Base-by-base conservation (phyloP, 2,888 invertebrate species). In the Drosophila setosimentum region DNA sequence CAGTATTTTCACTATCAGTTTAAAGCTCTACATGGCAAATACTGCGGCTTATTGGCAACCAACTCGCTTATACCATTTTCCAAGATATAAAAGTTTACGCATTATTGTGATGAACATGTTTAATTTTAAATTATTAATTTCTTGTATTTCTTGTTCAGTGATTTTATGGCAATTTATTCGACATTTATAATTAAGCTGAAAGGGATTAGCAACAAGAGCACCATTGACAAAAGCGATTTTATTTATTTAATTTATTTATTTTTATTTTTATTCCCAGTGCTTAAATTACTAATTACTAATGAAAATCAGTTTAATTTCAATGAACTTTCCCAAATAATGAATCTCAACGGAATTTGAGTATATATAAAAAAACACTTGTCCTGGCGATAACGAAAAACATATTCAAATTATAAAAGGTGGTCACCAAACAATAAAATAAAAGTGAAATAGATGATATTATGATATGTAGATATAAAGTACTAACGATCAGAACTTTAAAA, bases 1-100 rank as follows among this genome's bases (percentile, higher is more conserved):
- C 59, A 58, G 73, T 40, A 64, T 73, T 81, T 81, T 67, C 76
- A 79, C 76, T 76, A 76, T 60, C 73, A 80, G 58, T 50, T 70
- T 60, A 48, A 51, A 61, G 49, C 67, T 5, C 69, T 70, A 40
- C 59, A 29, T n/a, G 4, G 8, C 1, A 8, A 24, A 5, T 3
- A 10, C 5, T 29, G 5, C 8, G 53, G 69, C 49, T 24, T 61
- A 61, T 80, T 29, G 40, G 3, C 27, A 54, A 10, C 3, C 11
- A 6, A 5, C 16, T 8, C 16, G 45, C 24, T 45, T 16, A 2
- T 8, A 4, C 4, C 21, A n/a, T n/a, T n/a, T n/a, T n/a, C n/a
- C n/a, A n/a, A n/a, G n/a, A n/a, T n/a, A n/a, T n/a, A n/a, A n/a
- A n/a, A n/a, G n/a, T n/a, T n/a, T n/a, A n/a, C n/a, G n/a, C n/a